Conservation (phyloP, 23 tunicate genomes). For the Ciona savignyi region DNA sequence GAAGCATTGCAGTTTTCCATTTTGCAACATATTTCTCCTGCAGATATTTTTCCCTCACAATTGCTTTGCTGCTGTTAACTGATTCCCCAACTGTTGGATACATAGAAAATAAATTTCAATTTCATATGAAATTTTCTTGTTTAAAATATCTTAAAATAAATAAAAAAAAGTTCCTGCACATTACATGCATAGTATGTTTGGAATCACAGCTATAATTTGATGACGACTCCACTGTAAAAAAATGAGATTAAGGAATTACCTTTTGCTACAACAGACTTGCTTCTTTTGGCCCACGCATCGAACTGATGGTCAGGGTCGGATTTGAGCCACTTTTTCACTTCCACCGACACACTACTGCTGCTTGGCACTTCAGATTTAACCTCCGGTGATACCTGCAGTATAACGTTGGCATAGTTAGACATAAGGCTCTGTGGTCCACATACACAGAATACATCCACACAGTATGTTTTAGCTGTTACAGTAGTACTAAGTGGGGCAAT, state of each 20-base stretch:
- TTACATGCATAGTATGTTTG: too few species aligned
- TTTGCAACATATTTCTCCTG: slow-evolving; percentile 62
- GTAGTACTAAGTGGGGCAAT: too few species aligned
- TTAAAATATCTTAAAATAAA: too few species aligned
- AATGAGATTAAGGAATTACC: too few species aligned
- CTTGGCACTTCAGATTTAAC: slow-evolving; percentile 6
- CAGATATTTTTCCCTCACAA: slow-evolving; percentile 22
- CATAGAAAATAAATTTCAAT: neutral
- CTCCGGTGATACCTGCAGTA: slow-evolving; percentile 20
- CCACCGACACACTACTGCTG: slow-evolving; percentile 6
- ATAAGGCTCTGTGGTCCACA: too few species aligned
- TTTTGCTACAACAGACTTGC: neutral
- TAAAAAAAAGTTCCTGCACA: too few species aligned
- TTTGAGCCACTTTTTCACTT: slow-evolving; percentile 44
- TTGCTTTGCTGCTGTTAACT: neutral
- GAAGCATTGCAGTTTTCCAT: slow-evolving; percentile 48
- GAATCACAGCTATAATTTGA: too few species aligned
- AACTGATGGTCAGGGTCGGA: slow-evolving; percentile 45
- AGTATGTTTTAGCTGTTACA: too few species aligned
- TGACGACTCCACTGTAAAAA: too few species aligned
- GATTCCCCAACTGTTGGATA: neutral
- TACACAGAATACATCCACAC: too few species aligned
- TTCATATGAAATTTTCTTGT: neutral
- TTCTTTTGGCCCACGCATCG: slow-evolving; percentile 56
- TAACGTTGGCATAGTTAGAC: too few species aligned